phyloP scores from a whole-genome alignment of 2,113 vertebrate genomes.

The Gymnogyps californianus region DNA sequence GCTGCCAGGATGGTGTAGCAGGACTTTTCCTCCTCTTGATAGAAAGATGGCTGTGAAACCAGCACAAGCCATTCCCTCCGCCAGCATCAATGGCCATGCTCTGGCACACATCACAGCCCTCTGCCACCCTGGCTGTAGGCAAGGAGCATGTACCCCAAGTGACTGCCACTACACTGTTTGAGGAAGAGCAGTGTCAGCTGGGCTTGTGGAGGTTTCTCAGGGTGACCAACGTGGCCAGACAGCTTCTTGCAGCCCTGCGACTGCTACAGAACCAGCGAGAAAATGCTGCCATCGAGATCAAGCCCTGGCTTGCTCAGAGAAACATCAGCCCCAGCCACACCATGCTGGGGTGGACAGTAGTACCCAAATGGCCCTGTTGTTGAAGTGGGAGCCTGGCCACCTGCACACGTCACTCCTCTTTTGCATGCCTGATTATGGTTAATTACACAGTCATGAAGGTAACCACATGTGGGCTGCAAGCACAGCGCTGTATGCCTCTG shows the following conservation, averaged over 20 bases:
- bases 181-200: rapidly evolving
- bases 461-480: rapidly evolving
- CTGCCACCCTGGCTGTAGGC: not conserved
- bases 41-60: not conserved
- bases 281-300: not conserved
- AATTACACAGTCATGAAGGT: not conserved
- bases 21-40: not conserved
- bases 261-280: not conserved
- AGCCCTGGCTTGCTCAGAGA: not conserved
- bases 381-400: not conserved
- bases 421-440: not conserved
- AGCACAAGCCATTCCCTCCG: not conserved
- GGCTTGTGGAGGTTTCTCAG: not conserved
- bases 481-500: too few species aligned
- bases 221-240: not conserved
- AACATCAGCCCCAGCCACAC: not conserved
- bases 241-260: not conserved
- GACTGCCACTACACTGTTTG: not conserved
- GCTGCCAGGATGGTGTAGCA: not conserved
- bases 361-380: rapidly evolving
- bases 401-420: not conserved
- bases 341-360: rapidly evolving
- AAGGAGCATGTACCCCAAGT: not conserved
- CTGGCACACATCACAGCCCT: rapidly evolving
- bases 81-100: not conserved